Evolutionary conservation across 2,888 invertebrate species (phyloP).

Genomic region (Drosophila nigritarsus): DNA sequence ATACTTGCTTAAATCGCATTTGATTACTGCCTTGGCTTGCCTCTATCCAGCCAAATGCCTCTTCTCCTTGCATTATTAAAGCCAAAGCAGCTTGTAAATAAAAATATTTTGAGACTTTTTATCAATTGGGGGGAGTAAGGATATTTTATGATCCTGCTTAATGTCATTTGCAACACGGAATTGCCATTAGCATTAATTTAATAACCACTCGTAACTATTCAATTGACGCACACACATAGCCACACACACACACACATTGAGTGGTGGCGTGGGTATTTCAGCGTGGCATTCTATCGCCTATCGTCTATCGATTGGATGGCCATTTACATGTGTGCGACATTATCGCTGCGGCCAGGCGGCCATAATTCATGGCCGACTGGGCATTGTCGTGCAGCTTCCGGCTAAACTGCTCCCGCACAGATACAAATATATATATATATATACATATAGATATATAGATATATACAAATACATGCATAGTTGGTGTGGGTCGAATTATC

Average conservation of each 20-base stretch:
- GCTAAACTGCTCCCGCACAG: conserved; percentile 7
- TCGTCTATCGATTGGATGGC: conserved; percentile 65
- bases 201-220: conserved; percentile 19
- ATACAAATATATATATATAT: neutral
- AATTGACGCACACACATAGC: conserved; percentile 13
- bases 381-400: conserved; percentile 37
- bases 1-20: neutral
- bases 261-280: neutral
- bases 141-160: neutral
- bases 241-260: neutral
- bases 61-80: neutral
- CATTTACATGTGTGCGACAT: conserved; percentile 52
- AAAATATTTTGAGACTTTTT: neutral
- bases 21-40: neutral
- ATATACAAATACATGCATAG: neutral
- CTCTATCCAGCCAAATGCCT: neutral
- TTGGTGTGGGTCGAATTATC: conserved; percentile 27
- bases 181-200: conserved; percentile 17
- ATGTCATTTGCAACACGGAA: conserved; percentile 8
- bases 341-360: conserved; percentile 38
- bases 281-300: conserved; percentile 23
- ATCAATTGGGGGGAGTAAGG: neutral
- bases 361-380: conserved; percentile 65
- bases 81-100: neutral
- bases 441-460: neutral